Percentiles rank a stretch among this genome's conserved stretches.
These are phyloP conservation scores for Ophion ventricosus DNA, from an alignment of 2,888 invertebrate species.

Conservation along the genomic window DNA sequence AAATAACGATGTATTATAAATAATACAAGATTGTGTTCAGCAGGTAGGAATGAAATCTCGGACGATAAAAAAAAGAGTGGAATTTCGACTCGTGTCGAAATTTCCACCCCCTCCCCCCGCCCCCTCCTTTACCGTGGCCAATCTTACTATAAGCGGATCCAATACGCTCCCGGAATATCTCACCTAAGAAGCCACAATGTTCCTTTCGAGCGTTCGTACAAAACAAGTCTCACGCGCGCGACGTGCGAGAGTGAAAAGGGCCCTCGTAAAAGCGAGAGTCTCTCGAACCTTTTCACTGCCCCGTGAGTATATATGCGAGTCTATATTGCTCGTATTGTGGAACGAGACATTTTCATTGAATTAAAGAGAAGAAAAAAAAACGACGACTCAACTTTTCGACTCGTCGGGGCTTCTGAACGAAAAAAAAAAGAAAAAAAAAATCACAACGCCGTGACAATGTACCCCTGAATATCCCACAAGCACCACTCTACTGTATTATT, in stretches of 20 bases:
- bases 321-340: slow-evolving; percentile 50
- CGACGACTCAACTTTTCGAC: slow-evolving; percentile 48
- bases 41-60: background rate
- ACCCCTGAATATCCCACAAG: slow-evolving; percentile 43
- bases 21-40: background rate
- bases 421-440: background rate
- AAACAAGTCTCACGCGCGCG: slow-evolving; percentile 52
- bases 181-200: slow-evolving; percentile 34
- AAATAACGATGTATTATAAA: background rate
- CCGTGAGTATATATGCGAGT: slow-evolving; percentile 25
- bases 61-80: background rate
- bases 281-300: slow-evolving; percentile 32
- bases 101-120: background rate
- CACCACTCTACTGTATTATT: slow-evolving; percentile 44
- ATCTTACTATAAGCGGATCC: background rate
- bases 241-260: slow-evolving; percentile 36
- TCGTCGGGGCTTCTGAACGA: slow-evolving; percentile 43
- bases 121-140: background rate
- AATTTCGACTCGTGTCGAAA: background rate
- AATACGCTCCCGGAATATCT: background rate
- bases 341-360: slow-evolving; percentile 43
- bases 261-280: slow-evolving; percentile 47
- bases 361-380: slow-evolving; percentile 33
- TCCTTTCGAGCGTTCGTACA: slow-evolving; percentile 36
- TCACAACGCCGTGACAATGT: slow-evolving; percentile 44